These are phyloP conservation scores for Pipistrellus kuhlii DNA, from an alignment of 2,797 vertebrate species.

Conservation along the genomic window DNA sequence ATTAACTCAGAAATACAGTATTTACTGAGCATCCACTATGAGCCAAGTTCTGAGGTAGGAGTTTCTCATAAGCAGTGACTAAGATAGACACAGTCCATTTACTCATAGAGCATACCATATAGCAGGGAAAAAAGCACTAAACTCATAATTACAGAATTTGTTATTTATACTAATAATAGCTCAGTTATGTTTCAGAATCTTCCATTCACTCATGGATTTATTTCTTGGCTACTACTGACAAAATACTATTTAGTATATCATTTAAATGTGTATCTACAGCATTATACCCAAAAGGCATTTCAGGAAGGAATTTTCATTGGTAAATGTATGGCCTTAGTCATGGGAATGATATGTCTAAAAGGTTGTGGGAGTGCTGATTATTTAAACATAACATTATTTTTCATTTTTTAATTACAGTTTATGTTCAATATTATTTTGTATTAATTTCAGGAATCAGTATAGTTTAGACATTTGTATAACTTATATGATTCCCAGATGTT, in stretches of 20 bases:
- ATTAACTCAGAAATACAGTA: conserved; percentile 46
- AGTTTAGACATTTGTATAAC: not conserved
- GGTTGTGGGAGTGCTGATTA: not conserved
- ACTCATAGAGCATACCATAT: not conserved
- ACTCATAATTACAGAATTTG: not conserved
- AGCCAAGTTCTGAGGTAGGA: not conserved
- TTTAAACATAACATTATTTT: not conserved
- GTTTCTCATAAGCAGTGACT: not conserved
- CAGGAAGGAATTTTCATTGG: not conserved
- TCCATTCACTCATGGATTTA: not conserved
- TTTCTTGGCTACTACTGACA: conserved; percentile 1
- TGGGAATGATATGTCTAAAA: not conserved
- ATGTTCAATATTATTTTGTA: not conserved
- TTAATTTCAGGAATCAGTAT: not conserved
- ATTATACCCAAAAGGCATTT: not conserved
- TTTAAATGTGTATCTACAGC: not conserved
- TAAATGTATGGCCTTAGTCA: not conserved
- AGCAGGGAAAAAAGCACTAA: not conserved
- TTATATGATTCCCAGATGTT: not conserved
- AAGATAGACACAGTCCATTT: not conserved
- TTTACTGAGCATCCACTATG: not conserved
- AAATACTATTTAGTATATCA: not conserved
- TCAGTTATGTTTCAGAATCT: not conserved
- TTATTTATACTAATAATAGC: not conserved
- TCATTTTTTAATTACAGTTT: not conserved